These are phyloP conservation scores for Puntigrus tetrazona DNA, from an alignment of 2,113 vertebrate species.

Conservation along the genomic window DNA sequence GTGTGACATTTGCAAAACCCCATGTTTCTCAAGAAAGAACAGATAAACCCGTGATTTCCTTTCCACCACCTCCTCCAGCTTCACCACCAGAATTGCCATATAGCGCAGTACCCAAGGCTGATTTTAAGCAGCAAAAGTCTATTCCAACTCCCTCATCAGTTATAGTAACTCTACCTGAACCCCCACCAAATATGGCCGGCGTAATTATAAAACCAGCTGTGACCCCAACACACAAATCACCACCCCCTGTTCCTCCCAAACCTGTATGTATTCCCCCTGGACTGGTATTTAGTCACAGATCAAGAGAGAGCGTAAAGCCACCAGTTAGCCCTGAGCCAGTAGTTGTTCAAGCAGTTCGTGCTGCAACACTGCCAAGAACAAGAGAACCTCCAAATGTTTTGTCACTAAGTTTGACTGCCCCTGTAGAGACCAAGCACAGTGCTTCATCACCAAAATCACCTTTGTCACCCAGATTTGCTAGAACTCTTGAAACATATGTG, in stretches of 20 bases:
- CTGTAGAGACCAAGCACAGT: conserved; percentile 82
- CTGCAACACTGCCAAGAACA: conserved; percentile 81
- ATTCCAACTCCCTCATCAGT: conserved; percentile 58
- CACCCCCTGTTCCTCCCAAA: conserved; percentile 94
- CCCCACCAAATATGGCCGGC: conserved; percentile 48
- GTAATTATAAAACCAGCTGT: conserved; percentile 61
- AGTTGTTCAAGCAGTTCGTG: conserved; percentile 69
- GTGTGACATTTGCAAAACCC: conserved; percentile 67
- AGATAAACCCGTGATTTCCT: conserved; percentile 70
- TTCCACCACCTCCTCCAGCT: conserved; percentile 63
- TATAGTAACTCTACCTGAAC: conserved; percentile 45
- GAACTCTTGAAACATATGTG: conserved; percentile 91
- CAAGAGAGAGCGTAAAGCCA: conserved; percentile 83
- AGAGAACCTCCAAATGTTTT: conserved; percentile 81
- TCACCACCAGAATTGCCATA: conserved; percentile 77
- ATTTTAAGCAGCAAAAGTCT: conserved; percentile 75
- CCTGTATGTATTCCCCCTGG: conserved; percentile 89
- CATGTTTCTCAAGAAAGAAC: conserved; percentile 69
- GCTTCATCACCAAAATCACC: conserved; percentile 89
- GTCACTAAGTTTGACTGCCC: conserved; percentile 84
- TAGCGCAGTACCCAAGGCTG: conserved; percentile 75
- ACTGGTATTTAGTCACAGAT: conserved; percentile 88
- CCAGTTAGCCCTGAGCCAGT: conserved; percentile 79
- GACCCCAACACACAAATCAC: conserved; percentile 74
- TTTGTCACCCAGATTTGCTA: conserved; percentile 86